These are phyloP conservation scores for Timandra comae DNA, from an alignment of 2,888 invertebrate genomes.

Conservation along the genomic window DNA sequence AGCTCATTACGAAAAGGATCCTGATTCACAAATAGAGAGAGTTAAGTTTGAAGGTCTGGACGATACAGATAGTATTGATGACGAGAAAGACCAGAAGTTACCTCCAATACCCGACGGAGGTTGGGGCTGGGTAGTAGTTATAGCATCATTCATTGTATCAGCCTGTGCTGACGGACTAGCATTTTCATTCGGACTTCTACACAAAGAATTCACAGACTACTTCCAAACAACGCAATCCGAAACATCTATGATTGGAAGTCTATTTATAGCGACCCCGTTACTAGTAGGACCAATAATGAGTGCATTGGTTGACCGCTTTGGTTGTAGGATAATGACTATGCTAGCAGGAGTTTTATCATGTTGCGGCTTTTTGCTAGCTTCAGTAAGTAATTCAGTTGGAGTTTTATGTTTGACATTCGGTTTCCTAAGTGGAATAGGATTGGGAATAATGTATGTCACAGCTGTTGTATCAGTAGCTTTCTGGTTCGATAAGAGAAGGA, in stretches of 20 bases:
- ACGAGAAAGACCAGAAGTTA: constrained; percentile 47
- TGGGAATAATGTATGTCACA: constrained; percentile 90
- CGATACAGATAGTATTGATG: constrained; percentile 60
- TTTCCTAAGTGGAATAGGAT: constrained; percentile 86
- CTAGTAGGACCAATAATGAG: constrained; percentile 90
- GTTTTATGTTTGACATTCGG: constrained; percentile 90
- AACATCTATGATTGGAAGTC: constrained; percentile 91
- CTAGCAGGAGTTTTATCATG: constrained; percentile 83
- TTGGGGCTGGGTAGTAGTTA: constrained; percentile 93
- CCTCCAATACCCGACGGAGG: constrained; percentile 87
- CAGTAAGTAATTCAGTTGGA: constrained; percentile 82
- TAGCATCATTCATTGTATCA: constrained; percentile 89
- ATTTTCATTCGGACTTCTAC: constrained; percentile 93
- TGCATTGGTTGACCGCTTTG: constrained; percentile 88
- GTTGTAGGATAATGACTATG: constrained; percentile 85
- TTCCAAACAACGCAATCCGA: constrained; percentile 88
- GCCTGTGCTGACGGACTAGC: constrained; percentile 94
- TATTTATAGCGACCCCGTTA: constrained; percentile 92
- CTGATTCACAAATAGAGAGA: constrained; percentile 49
- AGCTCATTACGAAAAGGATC: constrained; percentile 36
- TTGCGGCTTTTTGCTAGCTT: constrained; percentile 84
- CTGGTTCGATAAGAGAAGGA: constrained; percentile 92
- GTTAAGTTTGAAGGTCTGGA: constrained; percentile 68
- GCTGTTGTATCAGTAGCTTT: constrained; percentile 94
- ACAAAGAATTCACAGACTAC: constrained; percentile 85